Conservation (phyloP, 1,140 invertebrate species). For the Pseudomyrmex concolor region DNA sequence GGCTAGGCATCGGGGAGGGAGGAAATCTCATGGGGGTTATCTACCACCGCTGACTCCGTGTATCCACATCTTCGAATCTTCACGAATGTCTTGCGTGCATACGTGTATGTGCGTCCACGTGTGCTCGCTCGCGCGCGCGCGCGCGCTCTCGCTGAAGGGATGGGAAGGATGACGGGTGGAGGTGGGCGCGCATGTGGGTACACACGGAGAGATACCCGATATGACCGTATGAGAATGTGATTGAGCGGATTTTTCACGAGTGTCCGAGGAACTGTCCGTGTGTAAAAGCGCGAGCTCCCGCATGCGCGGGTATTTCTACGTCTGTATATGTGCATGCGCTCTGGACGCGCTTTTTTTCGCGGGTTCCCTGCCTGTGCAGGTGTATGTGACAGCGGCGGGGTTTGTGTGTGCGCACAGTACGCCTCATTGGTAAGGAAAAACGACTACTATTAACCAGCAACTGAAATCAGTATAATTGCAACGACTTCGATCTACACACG, state of each 20-base stretch:
- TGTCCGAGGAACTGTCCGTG: constrained; percentile 56
- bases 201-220: constrained; percentile 46
- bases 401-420: constrained; percentile 54
- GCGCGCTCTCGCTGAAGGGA: background rate
- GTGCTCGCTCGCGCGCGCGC: background rate
- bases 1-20: constrained; percentile 30
- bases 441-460: constrained; percentile 20
- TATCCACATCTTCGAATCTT: constrained; percentile 73
- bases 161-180: background rate
- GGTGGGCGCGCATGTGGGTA: constrained; percentile 47
- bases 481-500: background rate
- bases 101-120: background rate
- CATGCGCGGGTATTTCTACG: constrained; percentile 9
- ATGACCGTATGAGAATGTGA: constrained; percentile 49
- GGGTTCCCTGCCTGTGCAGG: constrained; percentile 48
- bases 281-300: constrained; percentile 16
- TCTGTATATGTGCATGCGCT: constrained; percentile 54
- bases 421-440: constrained; percentile 70
- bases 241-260: constrained; percentile 73
- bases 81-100: constrained; percentile 48
- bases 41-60: constrained; percentile 70
- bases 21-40: constrained; percentile 65
- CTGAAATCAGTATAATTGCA: constrained; percentile 44
- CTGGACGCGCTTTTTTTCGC: constrained; percentile 71
- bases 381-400: constrained; percentile 63